Base-by-base conservation (phyloP, 2,797 vertebrate species). In the Bradypodion ventrale region DNA sequence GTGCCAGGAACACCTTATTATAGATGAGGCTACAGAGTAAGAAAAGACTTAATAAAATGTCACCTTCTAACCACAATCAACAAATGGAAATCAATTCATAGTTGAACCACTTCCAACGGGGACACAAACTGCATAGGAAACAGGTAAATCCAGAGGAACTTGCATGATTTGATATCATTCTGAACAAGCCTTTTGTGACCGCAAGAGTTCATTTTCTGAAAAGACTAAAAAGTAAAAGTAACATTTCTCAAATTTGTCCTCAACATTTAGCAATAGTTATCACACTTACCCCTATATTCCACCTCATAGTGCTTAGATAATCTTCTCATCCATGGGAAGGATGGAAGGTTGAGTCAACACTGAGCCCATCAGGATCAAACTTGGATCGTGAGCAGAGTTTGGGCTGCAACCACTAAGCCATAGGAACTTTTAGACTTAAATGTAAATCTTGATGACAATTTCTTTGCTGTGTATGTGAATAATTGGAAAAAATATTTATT, bases 11-110 rank as follows among this genome's bases (percentile, higher is more conserved):
- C 70, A 87, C 77, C 87, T 87, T 87, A 83, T 88, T 93, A 85
- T 90, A 88, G 84, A 83, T 83, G 88, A 90, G 90, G 87, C 87
- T 92, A 93, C 82, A 88, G 85, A 93, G 88, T 93, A 87, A 90
- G 92, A 92, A 92, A 92, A 93, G 90, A 95, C 91, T 95, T 95
- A 93, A 94, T 95, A 95, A 95, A 95, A 90, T 83, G 82, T 88
- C 89, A 78, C 77, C 83, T 5, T 88, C 19, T 93, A 93, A 89
- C 90, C 40, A 10, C 63, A 78, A 83, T 75, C 82, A 78, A 23
- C 74, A 89, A 89, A 90, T 93, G 89, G 90, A 93, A 93, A 94
- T 93, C 90, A 81, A 92, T 91, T 90, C 90, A 40, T 12, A 27
- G 83, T 90, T 91, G 90, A 91, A 93, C 87, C 83, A 73, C 80